Base-by-base conservation (phyloP, 2,113 vertebrate genomes). In the Xenopus tropicalis region DNA sequence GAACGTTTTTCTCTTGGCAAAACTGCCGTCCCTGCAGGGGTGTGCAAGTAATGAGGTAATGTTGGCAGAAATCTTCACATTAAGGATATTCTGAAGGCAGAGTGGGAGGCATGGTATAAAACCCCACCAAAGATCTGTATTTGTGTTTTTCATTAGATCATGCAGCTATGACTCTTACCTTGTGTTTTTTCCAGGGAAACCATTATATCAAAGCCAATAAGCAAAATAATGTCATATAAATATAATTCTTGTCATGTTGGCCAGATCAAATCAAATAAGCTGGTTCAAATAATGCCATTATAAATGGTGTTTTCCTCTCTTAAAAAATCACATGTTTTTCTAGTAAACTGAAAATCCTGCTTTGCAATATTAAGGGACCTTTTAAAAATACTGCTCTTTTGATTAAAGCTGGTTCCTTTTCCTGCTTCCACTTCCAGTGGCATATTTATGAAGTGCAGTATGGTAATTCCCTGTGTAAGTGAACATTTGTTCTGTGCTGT, bases 201-300 rank as follows among this genome's bases (percentile, higher is more conserved):
- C 13, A 61, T 25, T 21, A 62, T 25, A 71, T 25, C 10, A 11
- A 22, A 71, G 43, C 22, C 43, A 71, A 48, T 71, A 16, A 62
- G 48, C 20, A 51, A 70, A 63, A 23, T 76, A 44, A 48, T 25
- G 67, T 69, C 4, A 69, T 69, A 58, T 69, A 13, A 69, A 69
- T 69, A 69, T 44, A n/a, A 20, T 54, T 68, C 20, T 9, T 42
- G 52, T 69, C 69, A 17, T 61, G 61, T 42, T 42, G 14, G 1
- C 6, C 29, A 37, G 29, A 37, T 37, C 29, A 37, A 37, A 37
- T 37, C 6, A 3, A 37, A 37, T 37, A 37, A 37, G 29, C 29
- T 37, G 29, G 29, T 37, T 37, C 5, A 37, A 37, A 37, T 37
- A 37, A 37, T 37, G 29, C 6, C 43, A 25, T 72, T 37, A 65